Percentiles rank a stretch among this genome's conserved stretches.
Evolutionary conservation across 1,140 invertebrate species (phyloP).

Genomic region (Drosophila kurseongensis): DNA sequence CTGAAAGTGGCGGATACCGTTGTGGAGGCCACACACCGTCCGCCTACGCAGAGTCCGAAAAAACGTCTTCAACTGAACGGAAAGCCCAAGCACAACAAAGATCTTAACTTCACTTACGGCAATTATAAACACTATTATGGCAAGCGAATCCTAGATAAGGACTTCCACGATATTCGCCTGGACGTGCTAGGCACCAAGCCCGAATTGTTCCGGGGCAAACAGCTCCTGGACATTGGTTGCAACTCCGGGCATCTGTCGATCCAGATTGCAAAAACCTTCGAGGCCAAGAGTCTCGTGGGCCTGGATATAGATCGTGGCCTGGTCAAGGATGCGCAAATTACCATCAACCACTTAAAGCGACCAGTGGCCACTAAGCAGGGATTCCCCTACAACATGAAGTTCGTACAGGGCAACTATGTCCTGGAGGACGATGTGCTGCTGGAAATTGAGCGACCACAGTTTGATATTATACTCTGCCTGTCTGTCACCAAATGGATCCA

Average conservation of each 20-base stretch:
- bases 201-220: conserved; percentile 94
- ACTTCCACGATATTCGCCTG: conserved; percentile 92
- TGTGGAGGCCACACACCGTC: neutral
- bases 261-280: conserved; percentile 92
- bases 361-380: neutral
- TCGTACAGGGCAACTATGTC: conserved; percentile 94
- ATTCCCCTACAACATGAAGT: conserved; percentile 73
- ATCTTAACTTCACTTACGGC: conserved; percentile 68
- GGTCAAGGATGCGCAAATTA: conserved; percentile 86
- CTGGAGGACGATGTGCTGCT: conserved; percentile 93
- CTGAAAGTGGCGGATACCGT: conserved; percentile 18
- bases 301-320: conserved; percentile 97
- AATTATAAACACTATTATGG: conserved; percentile 92
- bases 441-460: conserved; percentile 93
- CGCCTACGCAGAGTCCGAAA: conserved; percentile 49
- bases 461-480: conserved; percentile 96
- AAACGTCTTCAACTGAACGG: conserved; percentile 48
- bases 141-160: conserved; percentile 92
- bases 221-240: conserved; percentile 98
- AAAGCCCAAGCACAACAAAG: conserved; percentile 30
- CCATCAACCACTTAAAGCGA: conserved; percentile 50
- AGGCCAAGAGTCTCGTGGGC: conserved; percentile 93
- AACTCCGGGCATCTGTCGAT: conserved; percentile 97
- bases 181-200: conserved; percentile 90
- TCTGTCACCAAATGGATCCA: conserved; percentile 99